These are phyloP conservation scores for Adineta ricciae DNA, from an alignment of 2,888 invertebrate genomes.

Conservation along the genomic window DNA sequence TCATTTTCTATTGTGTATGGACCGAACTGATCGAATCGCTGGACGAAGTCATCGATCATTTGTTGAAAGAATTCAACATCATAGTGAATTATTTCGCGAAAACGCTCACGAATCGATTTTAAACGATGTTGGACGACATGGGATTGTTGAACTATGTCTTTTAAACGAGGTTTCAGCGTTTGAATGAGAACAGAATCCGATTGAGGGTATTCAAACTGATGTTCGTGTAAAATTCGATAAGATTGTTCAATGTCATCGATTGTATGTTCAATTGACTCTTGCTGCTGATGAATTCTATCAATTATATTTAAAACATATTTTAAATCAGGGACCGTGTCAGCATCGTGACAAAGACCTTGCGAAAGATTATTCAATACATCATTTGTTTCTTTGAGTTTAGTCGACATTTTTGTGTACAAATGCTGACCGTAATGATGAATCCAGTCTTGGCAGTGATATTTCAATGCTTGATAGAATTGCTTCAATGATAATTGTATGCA, in stretches of 20 bases:
- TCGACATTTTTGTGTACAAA: not conserved
- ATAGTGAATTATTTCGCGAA: slow-evolving; percentile 57
- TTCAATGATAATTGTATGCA: not conserved
- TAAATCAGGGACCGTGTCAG: not conserved
- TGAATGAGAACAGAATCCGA: not conserved
- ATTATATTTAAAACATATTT: slow-evolving; percentile 15
- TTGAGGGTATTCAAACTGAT: not conserved
- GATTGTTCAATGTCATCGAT: not conserved
- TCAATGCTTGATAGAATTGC: not conserved
- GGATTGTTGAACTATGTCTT: not conserved
- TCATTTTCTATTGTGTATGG: slow-evolving; percentile 70
- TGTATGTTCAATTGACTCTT: not conserved
- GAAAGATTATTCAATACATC: not conserved
- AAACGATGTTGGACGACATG: slow-evolving; percentile 38
- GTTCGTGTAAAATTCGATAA: not conserved
- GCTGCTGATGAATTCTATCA: not conserved
- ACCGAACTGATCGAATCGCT: slow-evolving; percentile 65
- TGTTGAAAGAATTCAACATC: slow-evolving; percentile 63
- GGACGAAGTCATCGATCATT: slow-evolving; percentile 60
- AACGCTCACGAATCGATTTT: slow-evolving; percentile 67
- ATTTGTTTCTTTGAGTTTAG: not conserved
- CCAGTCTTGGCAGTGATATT: not conserved
- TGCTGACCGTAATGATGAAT: not conserved
- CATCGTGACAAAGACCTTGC: not conserved
- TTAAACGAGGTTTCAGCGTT: not conserved